Evolutionary conservation across 1,140 invertebrate species (phyloP), one percentile per base, ranked within the genome.

Genomic region (Piezodorus guildinii): DNA sequence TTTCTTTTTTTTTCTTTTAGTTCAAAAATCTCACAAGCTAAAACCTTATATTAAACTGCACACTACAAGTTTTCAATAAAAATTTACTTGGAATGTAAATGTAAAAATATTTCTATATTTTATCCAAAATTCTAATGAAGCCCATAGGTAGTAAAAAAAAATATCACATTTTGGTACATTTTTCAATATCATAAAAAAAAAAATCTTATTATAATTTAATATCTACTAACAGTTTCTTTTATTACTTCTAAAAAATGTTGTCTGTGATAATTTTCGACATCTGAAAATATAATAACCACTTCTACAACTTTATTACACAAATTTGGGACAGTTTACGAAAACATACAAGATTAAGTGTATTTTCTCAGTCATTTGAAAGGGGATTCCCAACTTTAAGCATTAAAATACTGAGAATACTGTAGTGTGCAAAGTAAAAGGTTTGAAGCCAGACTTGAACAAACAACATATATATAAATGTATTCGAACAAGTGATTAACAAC

Each of bases 361-460:
- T 6, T 49, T 5, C 2, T 49, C 1, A 49, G 21, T 21, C 5
- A 19, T 49, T 5, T 19, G 17, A 49, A 49, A n/a, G 1, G 2
- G 46, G 12, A 8, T 21, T 49, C 21, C 8, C 8, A 49, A 49
- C 5, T 49, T 5, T 49, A 49, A 19, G 46, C 14, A 49, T 19
- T 19, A 49, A 17, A 49, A 21, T 17, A 49, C 6, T 49, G n/a
- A 21, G 19, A 56, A 39, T 39, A 39, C 12, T 56, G 52, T 56
- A 56, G 52, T 56, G 52, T 56, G 52, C 52, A 56, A 56, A 56
- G 17, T 23, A 56, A 25, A 56, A 56, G 52, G 52, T 56, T 56
- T 23, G 52, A 56, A 56, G 52, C 52, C 23, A 23, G 15, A 3
- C 23, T 56, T 19, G 4, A 56, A 56, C 21, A 54, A 54, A 54